phyloP scores from a whole-genome alignment of 2,113 vertebrate species.

The Aleadryas rufinucha region DNA sequence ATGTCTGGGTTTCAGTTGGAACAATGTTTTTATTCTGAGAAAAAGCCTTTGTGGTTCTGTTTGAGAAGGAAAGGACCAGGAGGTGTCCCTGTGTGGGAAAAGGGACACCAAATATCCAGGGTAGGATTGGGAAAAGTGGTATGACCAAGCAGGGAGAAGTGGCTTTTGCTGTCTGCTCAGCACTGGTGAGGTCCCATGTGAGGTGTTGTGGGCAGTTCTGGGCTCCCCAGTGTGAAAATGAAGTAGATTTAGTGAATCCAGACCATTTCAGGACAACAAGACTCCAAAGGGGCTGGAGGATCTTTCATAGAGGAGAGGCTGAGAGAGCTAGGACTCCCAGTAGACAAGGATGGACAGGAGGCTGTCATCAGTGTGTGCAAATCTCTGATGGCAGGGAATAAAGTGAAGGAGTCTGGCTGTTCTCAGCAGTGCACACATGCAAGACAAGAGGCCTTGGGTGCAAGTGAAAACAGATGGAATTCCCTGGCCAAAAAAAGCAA shows the following conservation, averaged over 20 bases:
- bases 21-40: neutral
- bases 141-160: neutral
- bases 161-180: neutral
- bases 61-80: neutral
- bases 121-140: neutral
- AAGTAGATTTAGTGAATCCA: neutral
- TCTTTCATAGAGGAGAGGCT: neutral
- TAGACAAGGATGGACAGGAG: neutral
- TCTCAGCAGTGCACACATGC: rapidly evolving
- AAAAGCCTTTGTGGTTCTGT: neutral
- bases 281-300: too few relatives aligned
- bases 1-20: neutral
- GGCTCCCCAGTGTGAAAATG: neutral
- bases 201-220: neutral
- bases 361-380: too few relatives aligned
- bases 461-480: neutral
- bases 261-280: too few relatives aligned
- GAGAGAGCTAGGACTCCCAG: neutral
- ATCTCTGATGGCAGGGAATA: neutral
- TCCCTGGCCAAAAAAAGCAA: neutral
- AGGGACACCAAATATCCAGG: too few relatives aligned
- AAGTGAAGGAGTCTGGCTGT: rapidly evolving
- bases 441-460: neutral
- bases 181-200: rapidly evolving
- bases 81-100: neutral